Conservation (phyloP, 2,888 invertebrate genomes). For the Drosophila melanosoma region DNA sequence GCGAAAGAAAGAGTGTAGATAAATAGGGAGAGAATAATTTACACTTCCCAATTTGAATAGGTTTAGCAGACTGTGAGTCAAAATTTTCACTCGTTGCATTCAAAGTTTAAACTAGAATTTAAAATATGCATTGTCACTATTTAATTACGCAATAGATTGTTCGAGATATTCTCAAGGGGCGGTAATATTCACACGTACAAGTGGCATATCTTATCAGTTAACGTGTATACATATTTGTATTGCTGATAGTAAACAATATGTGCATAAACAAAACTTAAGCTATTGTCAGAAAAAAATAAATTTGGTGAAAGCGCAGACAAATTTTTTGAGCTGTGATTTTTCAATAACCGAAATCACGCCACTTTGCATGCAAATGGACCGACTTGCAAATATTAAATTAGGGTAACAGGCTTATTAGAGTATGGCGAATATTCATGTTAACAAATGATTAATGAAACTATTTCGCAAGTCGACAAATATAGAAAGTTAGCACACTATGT, state of each 20-base stretch:
- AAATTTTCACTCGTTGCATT: slow-evolving; percentile 27
- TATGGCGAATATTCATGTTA: slow-evolving; percentile 20
- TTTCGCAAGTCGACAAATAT: neutral
- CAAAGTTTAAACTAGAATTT: slow-evolving; percentile 56
- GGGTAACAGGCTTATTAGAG: slow-evolving; percentile 35
- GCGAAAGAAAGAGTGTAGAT: neutral
- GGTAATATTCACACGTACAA: slow-evolving; percentile 35
- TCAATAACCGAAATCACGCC: slow-evolving; percentile 36
- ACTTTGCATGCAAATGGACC: slow-evolving; percentile 33
- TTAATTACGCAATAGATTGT: slow-evolving; percentile 44
- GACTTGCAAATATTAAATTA: slow-evolving; percentile 21
- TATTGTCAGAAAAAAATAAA: slow-evolving; percentile 18
- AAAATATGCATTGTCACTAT: slow-evolving; percentile 34
- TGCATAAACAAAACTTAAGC: slow-evolving; percentile 12
- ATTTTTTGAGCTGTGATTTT: slow-evolving; percentile 46
- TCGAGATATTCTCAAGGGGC: slow-evolving; percentile 54
- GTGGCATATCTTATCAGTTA: slow-evolving; percentile 63
- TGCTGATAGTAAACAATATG: slow-evolving; percentile 32
- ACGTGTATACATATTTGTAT: slow-evolving; percentile 4
- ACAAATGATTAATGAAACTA: slow-evolving; percentile 10
- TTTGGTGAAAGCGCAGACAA: slow-evolving; percentile 51
- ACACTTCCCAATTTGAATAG: slow-evolving; percentile 31
- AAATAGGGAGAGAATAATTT: slow-evolving; percentile 20
- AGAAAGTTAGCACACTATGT: neutral
- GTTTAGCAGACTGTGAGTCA: slow-evolving; percentile 20